Evolutionary conservation across 2,888 invertebrate genomes (phyloP).

Genomic region (Drosophila meridiana): DNA sequence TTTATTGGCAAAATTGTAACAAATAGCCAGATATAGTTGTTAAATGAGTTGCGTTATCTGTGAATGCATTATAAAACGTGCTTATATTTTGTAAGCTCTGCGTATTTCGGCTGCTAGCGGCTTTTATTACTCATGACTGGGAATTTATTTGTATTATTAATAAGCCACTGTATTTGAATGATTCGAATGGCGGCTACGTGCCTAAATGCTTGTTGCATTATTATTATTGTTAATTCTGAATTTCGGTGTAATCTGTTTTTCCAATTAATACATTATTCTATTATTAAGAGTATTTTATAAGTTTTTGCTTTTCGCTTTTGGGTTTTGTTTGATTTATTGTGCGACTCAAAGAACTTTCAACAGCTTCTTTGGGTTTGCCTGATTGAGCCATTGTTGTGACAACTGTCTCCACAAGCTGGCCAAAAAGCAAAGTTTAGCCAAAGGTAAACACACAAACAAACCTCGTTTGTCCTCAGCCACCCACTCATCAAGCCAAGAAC

Average conservation of each 20-base stretch:
- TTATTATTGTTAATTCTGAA: conserved; percentile 10
- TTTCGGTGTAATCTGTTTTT: conserved; percentile 9
- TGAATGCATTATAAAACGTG: conserved; percentile 37
- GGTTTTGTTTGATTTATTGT: conserved; percentile 5
- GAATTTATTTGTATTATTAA: conserved; percentile 27
- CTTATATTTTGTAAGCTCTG: conserved; percentile 6
- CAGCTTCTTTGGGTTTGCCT: conserved; percentile 29
- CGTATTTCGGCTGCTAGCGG: neutral
- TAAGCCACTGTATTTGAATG: conserved; percentile 13
- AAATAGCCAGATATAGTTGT: neutral
- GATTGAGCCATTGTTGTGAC: conserved; percentile 52
- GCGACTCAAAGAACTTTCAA: conserved; percentile 7
- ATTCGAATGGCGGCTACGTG: conserved; percentile 41
- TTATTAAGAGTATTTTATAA: conserved; percentile 5
- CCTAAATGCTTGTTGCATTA: conserved; percentile 13
- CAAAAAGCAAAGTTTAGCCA: conserved; percentile 41
- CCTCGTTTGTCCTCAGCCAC: neutral
- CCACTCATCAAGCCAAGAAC: conserved; percentile 25
- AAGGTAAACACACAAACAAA: conserved; percentile 45
- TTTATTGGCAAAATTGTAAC: conserved; percentile 14
- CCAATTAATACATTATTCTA: conserved; percentile 10
- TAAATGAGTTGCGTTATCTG: conserved; percentile 13
- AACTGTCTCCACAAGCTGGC: conserved; percentile 37
- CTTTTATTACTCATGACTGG: conserved; percentile 3
- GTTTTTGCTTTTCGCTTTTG: neutral